Percentiles rank a stretch among this genome's conserved stretches.
These are phyloP conservation scores for Rhimphoctona megacephalus DNA, from an alignment of 2,888 invertebrate genomes.

Conservation along the genomic window DNA sequence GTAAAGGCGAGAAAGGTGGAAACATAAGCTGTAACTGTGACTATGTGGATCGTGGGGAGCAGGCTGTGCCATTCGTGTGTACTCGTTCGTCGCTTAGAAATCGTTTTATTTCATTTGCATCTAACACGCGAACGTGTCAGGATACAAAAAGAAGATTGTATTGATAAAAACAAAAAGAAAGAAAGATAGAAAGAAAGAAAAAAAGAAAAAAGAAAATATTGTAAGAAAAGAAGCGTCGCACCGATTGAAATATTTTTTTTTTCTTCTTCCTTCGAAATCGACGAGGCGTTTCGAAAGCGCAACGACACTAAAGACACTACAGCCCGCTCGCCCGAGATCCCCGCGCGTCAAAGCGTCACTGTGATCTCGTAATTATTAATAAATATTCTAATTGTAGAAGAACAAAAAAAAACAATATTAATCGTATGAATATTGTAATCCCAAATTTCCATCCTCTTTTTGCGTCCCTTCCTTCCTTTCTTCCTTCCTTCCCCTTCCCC, in stretches of 20 bases:
- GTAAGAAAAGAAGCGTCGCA: neutral
- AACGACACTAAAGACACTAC: conserved; percentile 67
- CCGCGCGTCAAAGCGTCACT: conserved; percentile 85
- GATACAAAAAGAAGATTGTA: neutral
- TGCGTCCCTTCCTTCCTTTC: conserved; percentile 61
- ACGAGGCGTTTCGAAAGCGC: conserved; percentile 14
- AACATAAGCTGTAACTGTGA: conserved; percentile 84
- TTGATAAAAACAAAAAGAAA: conserved; percentile 61
- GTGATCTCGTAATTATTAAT: conserved; percentile 85
- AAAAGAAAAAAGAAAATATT: neutral
- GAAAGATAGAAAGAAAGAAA: conserved; percentile 38
- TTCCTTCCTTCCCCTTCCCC: conserved; percentile 19
- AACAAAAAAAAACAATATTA: conserved; percentile 74
- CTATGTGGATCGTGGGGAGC: conserved; percentile 84
- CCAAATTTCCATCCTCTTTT: conserved; percentile 57
- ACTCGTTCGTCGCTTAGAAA: conserved; percentile 45
- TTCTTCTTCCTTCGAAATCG: conserved; percentile 14
- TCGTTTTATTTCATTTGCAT: neutral
- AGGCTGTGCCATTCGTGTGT: conserved; percentile 79
- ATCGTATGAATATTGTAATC: conserved; percentile 83
- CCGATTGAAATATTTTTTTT: conserved; percentile 28
- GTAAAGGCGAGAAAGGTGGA: conserved; percentile 71
- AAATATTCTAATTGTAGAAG: conserved; percentile 83
- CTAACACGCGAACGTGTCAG: neutral
- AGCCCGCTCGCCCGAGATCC: conserved; percentile 84